These are phyloP conservation scores for Enteromius afrohamiltoni DNA, from an alignment of 2,797 vertebrate species.

Conservation along the genomic window DNA sequence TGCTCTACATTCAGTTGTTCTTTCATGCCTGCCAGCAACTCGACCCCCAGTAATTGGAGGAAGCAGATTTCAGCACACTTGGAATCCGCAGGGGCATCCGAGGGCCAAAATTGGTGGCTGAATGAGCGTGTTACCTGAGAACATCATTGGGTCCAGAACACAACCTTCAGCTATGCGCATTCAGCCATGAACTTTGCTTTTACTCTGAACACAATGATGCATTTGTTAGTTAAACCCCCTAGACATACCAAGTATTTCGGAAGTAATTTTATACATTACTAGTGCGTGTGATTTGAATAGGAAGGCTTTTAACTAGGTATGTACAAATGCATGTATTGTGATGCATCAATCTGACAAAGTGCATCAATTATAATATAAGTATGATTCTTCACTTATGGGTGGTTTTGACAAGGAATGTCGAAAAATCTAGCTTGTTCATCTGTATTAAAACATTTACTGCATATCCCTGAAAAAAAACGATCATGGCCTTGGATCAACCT, in stretches of 20 bases:
- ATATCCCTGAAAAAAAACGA: background rate
- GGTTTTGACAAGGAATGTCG: background rate
- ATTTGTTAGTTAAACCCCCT: background rate
- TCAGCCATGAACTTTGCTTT: background rate
- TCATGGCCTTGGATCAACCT: background rate
- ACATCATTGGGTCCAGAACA: constrained; percentile 6
- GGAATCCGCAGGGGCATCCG: background rate
- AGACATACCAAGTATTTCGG: background rate
- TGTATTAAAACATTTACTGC: background rate
- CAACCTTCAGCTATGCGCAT: background rate
- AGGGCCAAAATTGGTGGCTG: background rate
- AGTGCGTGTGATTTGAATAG: background rate
- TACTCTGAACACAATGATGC: background rate
- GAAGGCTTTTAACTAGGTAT: background rate
- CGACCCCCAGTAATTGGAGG: background rate
- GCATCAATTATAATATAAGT: background rate
- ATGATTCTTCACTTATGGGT: background rate
- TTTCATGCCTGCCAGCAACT: background rate
- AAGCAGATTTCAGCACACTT: background rate
- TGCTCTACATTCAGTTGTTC: constrained; percentile 29
- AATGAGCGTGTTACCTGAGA: constrained; percentile 23
- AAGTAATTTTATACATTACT: background rate
- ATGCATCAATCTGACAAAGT: background rate
- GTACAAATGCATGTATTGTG: background rate
- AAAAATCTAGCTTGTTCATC: background rate